phyloP scores from a whole-genome alignment of 2,797 vertebrate genomes.

The Myotis daubentonii region DNA sequence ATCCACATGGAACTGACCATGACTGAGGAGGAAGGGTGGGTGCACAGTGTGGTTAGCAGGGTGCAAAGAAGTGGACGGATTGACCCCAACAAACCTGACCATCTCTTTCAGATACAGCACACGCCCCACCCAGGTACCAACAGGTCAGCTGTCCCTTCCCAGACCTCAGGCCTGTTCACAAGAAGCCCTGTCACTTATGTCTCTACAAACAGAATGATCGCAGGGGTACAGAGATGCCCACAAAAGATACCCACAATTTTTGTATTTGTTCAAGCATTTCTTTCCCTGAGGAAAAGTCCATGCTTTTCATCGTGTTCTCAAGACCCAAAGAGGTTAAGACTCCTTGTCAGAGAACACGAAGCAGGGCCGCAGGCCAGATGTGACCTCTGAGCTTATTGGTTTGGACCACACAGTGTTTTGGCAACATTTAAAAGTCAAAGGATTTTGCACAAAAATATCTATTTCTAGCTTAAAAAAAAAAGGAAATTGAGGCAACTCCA shows the following conservation, averaged over 20 bases:
- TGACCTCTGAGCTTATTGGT: not conserved
- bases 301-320: not conserved
- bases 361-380: not conserved
- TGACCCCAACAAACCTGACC: not conserved
- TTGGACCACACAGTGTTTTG: not conserved
- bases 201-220: not conserved
- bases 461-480: not conserved
- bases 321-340: not conserved
- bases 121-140: no score
- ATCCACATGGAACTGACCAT: not conserved
- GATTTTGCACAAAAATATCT: constrained; percentile 24
- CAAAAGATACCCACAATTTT: not conserved
- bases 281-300: not conserved
- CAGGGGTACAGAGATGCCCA: not conserved
- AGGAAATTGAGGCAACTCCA: not conserved
- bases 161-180: not conserved
- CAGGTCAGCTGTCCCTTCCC: not conserved
- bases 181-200: not conserved
- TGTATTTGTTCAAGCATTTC: not conserved
- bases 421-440: constrained; percentile 52
- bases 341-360: not conserved
- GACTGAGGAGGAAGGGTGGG: not conserved
- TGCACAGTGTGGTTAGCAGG: not conserved
- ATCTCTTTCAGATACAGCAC: not conserved
- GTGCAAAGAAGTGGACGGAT: accelerated